Conservation (phyloP, 2,888 invertebrate species). For the Drosophila phalerata region DNA sequence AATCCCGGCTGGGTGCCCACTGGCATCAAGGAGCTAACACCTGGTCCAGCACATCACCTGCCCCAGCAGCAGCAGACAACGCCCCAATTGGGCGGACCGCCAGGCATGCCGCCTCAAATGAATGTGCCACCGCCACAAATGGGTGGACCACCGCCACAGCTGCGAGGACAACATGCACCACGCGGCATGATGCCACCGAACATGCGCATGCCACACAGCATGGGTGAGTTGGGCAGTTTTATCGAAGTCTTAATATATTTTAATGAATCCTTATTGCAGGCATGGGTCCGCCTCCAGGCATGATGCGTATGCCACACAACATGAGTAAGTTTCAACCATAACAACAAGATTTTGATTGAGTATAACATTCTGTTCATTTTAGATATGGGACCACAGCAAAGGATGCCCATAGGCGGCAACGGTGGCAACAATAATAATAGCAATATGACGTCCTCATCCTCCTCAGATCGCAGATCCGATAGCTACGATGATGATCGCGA, state of each 20-base stretch:
- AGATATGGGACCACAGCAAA: constrained; percentile 80
- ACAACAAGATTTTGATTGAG: neutral
- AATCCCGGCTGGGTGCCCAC: constrained; percentile 88
- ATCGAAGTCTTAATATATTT: neutral
- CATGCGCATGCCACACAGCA: constrained; percentile 71
- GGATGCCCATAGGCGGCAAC: constrained; percentile 62
- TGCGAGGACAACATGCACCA: constrained; percentile 64
- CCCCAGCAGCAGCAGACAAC: constrained; percentile 74
- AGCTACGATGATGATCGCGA: constrained; percentile 70
- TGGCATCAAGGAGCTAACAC: constrained; percentile 90
- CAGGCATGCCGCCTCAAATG: constrained; percentile 66
- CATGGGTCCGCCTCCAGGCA: constrained; percentile 81
- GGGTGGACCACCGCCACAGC: constrained; percentile 77
- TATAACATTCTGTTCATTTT: constrained; percentile 21
- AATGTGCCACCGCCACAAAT: constrained; percentile 75
- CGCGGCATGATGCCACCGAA: constrained; percentile 78
- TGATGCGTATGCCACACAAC: constrained; percentile 69
- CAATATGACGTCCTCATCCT: constrained; percentile 46
- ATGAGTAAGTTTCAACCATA: constrained; percentile 40
- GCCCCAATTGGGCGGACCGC: constrained; percentile 72
- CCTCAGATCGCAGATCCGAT: constrained; percentile 56
- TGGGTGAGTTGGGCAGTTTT: constrained; percentile 59
- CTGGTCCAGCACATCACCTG: constrained; percentile 86
- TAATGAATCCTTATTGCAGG: constrained; percentile 40
- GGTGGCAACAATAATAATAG: constrained; percentile 35